Conservation (phyloP, 2,113 vertebrate species). For the Perca schrenkii region DNA sequence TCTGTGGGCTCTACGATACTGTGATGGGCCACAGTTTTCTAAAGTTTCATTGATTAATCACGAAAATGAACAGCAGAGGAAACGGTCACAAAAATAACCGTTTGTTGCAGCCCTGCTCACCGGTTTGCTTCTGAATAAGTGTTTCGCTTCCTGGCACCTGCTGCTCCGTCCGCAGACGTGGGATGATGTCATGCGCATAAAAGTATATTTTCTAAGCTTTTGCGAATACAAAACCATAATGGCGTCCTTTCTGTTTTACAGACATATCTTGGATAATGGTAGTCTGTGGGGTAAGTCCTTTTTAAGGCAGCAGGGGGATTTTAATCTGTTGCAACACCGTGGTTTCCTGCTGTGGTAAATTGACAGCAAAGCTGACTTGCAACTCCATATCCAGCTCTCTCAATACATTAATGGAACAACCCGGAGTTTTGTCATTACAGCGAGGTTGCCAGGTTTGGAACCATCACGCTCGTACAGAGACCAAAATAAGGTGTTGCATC, state of each 20-base stretch:
- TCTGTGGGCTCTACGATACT: background rate
- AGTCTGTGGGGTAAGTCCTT: background rate
- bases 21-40: background rate
- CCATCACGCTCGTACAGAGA: background rate
- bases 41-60: background rate
- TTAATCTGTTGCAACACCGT: background rate
- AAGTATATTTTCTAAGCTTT: background rate
- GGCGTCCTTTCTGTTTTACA: background rate
- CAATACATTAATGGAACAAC: background rate
- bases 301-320: background rate
- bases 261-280: background rate
- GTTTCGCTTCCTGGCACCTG: background rate
- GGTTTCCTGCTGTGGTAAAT: background rate
- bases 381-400: background rate
- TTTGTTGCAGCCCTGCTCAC: background rate
- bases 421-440: background rate
- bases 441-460: conserved; percentile 9
- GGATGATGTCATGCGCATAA: background rate
- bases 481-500: conserved; percentile 2
- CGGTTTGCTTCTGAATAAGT: background rate
- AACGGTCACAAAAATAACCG: too few species aligned
- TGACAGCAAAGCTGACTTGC: background rate
- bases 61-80: background rate
- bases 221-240: background rate
- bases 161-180: background rate